Evolutionary conservation across 1,140 invertebrate species (phyloP).

Genomic region (Aphidius ervi): DNA sequence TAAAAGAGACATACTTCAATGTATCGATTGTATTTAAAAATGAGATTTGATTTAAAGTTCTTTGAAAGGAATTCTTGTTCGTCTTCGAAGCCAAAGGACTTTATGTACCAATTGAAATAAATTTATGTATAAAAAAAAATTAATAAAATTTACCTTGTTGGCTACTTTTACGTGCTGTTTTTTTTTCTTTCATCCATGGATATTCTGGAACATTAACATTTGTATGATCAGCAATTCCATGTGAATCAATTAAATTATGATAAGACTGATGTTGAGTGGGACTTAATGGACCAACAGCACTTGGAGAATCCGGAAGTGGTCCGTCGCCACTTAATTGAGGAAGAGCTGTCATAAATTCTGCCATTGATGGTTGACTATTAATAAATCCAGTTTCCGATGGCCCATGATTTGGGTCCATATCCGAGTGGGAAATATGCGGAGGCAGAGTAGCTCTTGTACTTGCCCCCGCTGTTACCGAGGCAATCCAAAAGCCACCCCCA

Average conservation of each 20-base stretch:
- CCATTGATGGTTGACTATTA: constrained; percentile 88
- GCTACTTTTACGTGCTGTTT: constrained; percentile 79
- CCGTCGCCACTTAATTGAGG: constrained; percentile 65
- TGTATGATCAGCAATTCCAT: constrained; percentile 57
- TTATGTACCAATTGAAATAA: no score
- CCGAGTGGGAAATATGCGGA: constrained; percentile 47
- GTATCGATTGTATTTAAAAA: neutral
- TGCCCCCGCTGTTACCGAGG: constrained; percentile 53
- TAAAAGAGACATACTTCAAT: neutral
- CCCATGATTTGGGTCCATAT: constrained; percentile 45
- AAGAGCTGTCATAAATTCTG: constrained; percentile 82
- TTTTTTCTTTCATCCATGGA: constrained; percentile 98
- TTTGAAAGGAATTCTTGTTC: neutral
- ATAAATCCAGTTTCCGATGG: constrained; percentile 82
- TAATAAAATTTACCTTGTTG: constrained; percentile 79
- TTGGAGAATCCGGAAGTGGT: constrained; percentile 56
- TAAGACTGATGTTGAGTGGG: constrained; percentile 55
- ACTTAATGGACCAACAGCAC: constrained; percentile 58
- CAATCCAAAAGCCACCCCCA: constrained; percentile 56
- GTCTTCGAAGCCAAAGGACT: no score
- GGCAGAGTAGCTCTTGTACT: constrained; percentile 48
- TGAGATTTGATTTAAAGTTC: neutral
- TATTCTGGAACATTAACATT: constrained; percentile 85
- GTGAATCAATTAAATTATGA: constrained; percentile 54
- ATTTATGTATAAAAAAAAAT: neutral